Base-by-base conservation (phyloP, 2,113 vertebrate species). In the Mesitornis unicolor region DNA sequence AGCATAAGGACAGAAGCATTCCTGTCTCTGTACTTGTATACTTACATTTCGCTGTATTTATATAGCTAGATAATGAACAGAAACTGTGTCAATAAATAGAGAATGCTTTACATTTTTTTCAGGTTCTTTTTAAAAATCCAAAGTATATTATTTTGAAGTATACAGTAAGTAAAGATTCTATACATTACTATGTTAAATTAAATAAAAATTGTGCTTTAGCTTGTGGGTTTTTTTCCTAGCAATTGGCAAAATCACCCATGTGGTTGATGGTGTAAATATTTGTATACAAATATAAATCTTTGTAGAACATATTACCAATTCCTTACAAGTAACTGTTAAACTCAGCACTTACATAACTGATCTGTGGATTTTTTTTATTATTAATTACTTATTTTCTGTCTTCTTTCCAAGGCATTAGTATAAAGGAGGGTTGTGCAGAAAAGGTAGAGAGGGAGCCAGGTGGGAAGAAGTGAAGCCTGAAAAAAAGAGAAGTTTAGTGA, bases 391-490 rank as follows among this genome's bases (percentile, higher is more conserved):
- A 22, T 76, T 92, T 83, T 87, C 21, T 77, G 24, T 35, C 33
- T 81, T 85, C 20, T 7, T 69, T 73, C 36, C 50, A 86, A 86
- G 86, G 25, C 22, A 8, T 13, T 59, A 11, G 10, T 64, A n/a
- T n/a, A 57, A 68, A 13, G 20, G 40, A 79, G 18, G 7, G 6
- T 2, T 84, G 67, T 68, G 65, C 82, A 87, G 40, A 29, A 64
- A 68, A 85, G 24, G 13, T 56, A 61, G 21, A 40, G 45, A 88
- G 25, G 28, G 47, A 2, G 48, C n/a, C 88, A 94, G 74, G 78
- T 96, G 94, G 48, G 29, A 94, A 64, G 29, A 85, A 79, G 61
- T 71, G 74, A 87, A 87, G 70, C 57, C 43, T 95, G 54, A 87
- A 64, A 77, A 87, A 84, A 59, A 33, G 33, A 54, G 25, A 29